Evolutionary conservation across 2,888 invertebrate species (phyloP).

Genomic region (Drosophila borborema): DNA sequence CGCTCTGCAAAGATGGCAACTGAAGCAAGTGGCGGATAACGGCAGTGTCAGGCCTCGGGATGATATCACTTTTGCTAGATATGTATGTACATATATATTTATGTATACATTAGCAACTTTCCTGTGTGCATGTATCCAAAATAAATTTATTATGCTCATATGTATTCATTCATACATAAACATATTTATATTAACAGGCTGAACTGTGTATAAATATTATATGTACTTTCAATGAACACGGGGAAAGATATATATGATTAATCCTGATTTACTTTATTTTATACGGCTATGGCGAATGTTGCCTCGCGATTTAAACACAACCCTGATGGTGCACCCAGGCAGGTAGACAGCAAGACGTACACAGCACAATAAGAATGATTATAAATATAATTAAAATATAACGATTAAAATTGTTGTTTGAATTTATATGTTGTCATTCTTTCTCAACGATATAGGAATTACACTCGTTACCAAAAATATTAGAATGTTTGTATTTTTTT

Average conservation of each 20-base stretch:
- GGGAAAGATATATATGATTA: neutral
- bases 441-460: constrained; percentile 15
- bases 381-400: neutral
- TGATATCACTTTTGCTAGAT: constrained; percentile 44
- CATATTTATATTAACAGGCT: constrained; percentile 2
- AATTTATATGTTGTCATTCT: neutral
- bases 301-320: constrained; percentile 21
- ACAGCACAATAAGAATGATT: constrained; percentile 6
- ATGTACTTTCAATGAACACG: constrained; percentile 6
- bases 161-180: constrained; percentile 13
- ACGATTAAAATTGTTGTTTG: neutral
- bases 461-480: constrained; percentile 34
- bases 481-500: constrained; percentile 29
- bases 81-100: neutral
- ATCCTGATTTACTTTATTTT: too few species aligned
- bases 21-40: constrained; percentile 14
- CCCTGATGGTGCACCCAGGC: neutral
- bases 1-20: constrained; percentile 11
- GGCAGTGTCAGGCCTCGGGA: constrained; percentile 12
- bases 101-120: neutral
- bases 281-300: neutral
- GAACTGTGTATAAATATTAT: neutral
- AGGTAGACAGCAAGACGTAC: neutral
- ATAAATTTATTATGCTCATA: neutral
- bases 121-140: constrained; percentile 19